Evolutionary conservation across 23 tunicate genomes (phyloP), one percentile per base, ranked within the genome.

Genomic region (Styela clava): DNA sequence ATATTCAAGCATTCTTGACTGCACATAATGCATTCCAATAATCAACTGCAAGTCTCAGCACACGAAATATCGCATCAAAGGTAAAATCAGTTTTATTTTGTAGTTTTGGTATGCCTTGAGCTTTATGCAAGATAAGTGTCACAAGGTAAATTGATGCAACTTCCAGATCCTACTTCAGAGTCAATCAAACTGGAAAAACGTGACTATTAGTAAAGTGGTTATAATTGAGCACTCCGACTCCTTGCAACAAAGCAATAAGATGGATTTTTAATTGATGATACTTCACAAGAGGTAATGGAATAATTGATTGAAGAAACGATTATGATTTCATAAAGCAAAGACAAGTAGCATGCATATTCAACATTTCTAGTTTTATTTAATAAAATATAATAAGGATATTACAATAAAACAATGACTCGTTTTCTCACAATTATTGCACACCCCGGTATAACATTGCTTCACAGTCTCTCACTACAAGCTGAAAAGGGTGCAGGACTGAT

Each of bases 391-490:
- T 44, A 44, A 44, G 7, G 56, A 44, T 44, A 44, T 44, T 44
- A 44, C 12, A 12, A 44, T 44, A 12, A 44, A 44, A 44, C 12
- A 44, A 44, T 44, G 56, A 5, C 12, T 44, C 12, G 56, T 44
- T 44, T 44, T 44, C 9, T 44, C 56, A 44, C 12, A 44, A 44
- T 44, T 44, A 71, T 71, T 71, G 77, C 77, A 33, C 32, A 27
- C 77, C 77, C 77, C 24, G 77, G 77, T 34, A 28, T 65, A 29
- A 3, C 29, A 71, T 71, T 71, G 77, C 77, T 71, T 71, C 34
- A 71, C 77, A 71, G 34, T 71, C 29, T 5, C 63, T n/a, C n/a
- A n/a, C n/a, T n/a, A n/a, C n/a, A n/a, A n/a, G n/a, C 56, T 44
- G 56, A 44, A 12, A 44, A 44, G 56, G 56, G 56, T 44, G 56